These are phyloP conservation scores for Chymomyza procnemis DNA, from an alignment of 2,888 invertebrate species.

Conservation along the genomic window DNA sequence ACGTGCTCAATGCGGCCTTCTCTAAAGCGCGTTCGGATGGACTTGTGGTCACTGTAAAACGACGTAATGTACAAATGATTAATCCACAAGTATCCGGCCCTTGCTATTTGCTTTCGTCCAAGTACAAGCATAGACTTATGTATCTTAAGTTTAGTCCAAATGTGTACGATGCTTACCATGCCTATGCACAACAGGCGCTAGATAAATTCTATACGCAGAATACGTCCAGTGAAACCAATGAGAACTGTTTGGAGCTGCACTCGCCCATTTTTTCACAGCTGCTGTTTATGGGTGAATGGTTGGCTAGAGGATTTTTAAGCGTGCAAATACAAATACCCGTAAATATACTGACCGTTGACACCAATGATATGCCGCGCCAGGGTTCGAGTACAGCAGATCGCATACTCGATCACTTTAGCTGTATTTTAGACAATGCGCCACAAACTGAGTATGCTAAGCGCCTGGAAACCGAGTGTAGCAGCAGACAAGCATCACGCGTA, in stretches of 20 bases:
- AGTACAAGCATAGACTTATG: slow-evolving; percentile 75
- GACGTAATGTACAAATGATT: slow-evolving; percentile 69
- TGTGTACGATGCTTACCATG: slow-evolving; percentile 60
- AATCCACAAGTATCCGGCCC: slow-evolving; percentile 70
- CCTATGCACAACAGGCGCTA: slow-evolving; percentile 53
- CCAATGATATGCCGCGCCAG: slow-evolving; percentile 61
- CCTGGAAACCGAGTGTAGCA: slow-evolving; percentile 62
- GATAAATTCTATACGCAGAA: neutral
- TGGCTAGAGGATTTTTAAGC: slow-evolving; percentile 72
- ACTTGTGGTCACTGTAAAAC: slow-evolving; percentile 80
- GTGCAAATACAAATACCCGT: slow-evolving; percentile 68
- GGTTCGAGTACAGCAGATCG: slow-evolving; percentile 67
- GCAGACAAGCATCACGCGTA: slow-evolving; percentile 63
- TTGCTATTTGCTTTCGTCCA: slow-evolving; percentile 78
- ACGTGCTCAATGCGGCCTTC: slow-evolving; percentile 82
- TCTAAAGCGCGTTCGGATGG: slow-evolving; percentile 81
- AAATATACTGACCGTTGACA: slow-evolving; percentile 77
- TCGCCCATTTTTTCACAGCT: slow-evolving; percentile 80
- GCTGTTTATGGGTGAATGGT: slow-evolving; percentile 79
- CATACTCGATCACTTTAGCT: slow-evolving; percentile 75
- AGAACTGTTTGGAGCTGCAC: slow-evolving; percentile 66
- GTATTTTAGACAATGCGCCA: slow-evolving; percentile 75
- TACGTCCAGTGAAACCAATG: neutral
- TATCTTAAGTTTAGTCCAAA: slow-evolving; percentile 68
- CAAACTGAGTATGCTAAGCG: slow-evolving; percentile 75